These are phyloP conservation scores for Ancistrus triradiatus DNA, from an alignment of 2,113 vertebrate genomes.

Conservation along the genomic window DNA sequence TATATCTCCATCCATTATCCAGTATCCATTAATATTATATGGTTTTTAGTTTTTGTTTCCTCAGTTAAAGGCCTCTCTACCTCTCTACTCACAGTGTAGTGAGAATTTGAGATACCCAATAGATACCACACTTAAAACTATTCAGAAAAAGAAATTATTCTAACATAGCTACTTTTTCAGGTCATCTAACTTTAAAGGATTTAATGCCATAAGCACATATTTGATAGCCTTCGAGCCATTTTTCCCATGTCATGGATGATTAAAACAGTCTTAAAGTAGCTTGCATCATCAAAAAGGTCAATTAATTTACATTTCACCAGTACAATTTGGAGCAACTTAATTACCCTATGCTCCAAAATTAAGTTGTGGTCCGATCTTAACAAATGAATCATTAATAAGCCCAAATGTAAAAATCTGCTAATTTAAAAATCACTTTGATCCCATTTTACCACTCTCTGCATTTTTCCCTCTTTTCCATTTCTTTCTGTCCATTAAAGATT, in stretches of 20 bases:
- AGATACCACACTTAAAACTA: too few species aligned
- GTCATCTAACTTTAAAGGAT: slow-evolving; percentile 30
- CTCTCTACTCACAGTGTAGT: too few species aligned
- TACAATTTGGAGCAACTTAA: slow-evolving; percentile 59
- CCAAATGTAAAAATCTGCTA: slow-evolving; percentile 58
- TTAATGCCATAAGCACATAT: slow-evolving; percentile 41
- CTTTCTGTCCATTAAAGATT: slow-evolving; percentile 61
- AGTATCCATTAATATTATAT: too few species aligned
- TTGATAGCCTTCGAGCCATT: slow-evolving; percentile 24
- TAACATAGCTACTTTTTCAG: slow-evolving; percentile 8
- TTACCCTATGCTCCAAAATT: slow-evolving; percentile 55
- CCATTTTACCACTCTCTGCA: slow-evolving; percentile 20
- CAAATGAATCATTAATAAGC: slow-evolving; percentile 61
- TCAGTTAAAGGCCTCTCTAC: too few species aligned
- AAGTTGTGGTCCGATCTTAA: slow-evolving; percentile 47
- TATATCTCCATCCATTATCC: too few species aligned
- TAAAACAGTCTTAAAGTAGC: slow-evolving; percentile 38
- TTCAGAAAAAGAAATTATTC: too few species aligned
- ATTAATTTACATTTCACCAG: slow-evolving; percentile 60
- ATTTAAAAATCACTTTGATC: slow-evolving; percentile 65
- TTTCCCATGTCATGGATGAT: slow-evolving; percentile 38
- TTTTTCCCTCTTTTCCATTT: slow-evolving; percentile 28
- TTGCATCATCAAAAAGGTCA: slow-evolving; percentile 46
- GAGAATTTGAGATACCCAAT: too few species aligned
- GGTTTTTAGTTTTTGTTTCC: too few species aligned